Percentiles rank a stretch among this genome's conserved stretches.
phyloP scores from a whole-genome alignment of 2,888 invertebrate species.

The Phengaris alcon region DNA sequence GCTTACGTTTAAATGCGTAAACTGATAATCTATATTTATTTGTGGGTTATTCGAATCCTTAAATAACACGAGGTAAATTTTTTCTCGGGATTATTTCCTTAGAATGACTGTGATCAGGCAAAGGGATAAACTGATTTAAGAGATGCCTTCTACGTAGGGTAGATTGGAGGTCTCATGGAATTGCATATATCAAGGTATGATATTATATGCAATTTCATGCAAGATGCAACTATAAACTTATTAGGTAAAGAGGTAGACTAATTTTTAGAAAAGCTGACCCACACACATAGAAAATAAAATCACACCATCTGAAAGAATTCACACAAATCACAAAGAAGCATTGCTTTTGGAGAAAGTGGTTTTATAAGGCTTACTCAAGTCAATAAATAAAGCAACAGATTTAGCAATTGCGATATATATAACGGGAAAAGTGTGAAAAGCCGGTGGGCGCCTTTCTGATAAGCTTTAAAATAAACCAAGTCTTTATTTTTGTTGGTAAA shows the following conservation, averaged over 20 bases:
- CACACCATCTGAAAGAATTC: neutral
- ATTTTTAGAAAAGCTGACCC: neutral
- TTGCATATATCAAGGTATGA: neutral
- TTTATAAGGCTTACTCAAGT: neutral
- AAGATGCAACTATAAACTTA: neutral
- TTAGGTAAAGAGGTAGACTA: neutral
- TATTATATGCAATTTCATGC: too few relatives aligned
- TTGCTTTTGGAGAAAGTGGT: neutral
- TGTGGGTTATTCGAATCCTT: constrained; percentile 2
- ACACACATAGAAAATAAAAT: neutral
- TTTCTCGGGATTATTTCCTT: neutral
- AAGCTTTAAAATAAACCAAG: constrained; percentile 33
- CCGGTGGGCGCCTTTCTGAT: constrained; percentile 29
- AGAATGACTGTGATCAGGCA: too few relatives aligned
- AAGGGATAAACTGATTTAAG: neutral
- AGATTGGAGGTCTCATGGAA: neutral
- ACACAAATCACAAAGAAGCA: neutral
- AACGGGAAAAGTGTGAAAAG: constrained; percentile 26
- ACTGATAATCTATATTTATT: constrained; percentile 12
- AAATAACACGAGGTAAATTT: neutral
- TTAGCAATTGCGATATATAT: constrained; percentile 27
- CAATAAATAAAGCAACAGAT: constrained; percentile 15
- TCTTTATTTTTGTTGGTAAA: constrained; percentile 31
- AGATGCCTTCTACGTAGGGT: neutral
- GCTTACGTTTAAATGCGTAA: neutral